These are phyloP conservation scores for Salticus scenicus DNA, from an alignment of 2,888 invertebrate genomes.

Conservation along the genomic window DNA sequence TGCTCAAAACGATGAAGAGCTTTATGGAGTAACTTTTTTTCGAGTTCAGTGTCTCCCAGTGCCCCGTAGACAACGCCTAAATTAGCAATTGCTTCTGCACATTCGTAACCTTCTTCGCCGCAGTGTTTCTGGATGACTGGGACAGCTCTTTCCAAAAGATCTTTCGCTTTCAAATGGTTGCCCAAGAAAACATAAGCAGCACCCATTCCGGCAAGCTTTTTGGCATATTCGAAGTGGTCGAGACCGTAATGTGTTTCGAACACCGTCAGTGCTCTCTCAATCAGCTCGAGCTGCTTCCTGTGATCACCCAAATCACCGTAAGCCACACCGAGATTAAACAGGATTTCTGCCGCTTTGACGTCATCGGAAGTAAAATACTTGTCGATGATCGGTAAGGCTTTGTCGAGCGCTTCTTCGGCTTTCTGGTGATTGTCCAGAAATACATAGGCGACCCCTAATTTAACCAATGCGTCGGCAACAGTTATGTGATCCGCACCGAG, in stretches of 20 bases:
- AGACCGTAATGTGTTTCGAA: slow-evolving; percentile 34
- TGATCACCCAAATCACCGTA: slow-evolving; percentile 49
- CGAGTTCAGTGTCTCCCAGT: slow-evolving; percentile 30
- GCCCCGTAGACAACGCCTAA: slow-evolving; percentile 54
- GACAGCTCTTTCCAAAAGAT: slow-evolving; percentile 32
- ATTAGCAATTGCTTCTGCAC: slow-evolving; percentile 43
- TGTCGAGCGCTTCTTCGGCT: slow-evolving; percentile 24
- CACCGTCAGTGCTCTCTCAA: slow-evolving; percentile 24
- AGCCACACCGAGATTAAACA: slow-evolving; percentile 41
- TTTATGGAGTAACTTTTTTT: slow-evolving; percentile 33
- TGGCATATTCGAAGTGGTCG: slow-evolving; percentile 45
- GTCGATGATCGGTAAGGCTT: slow-evolving; percentile 35
- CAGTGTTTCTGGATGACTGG: slow-evolving; percentile 30
- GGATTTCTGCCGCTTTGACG: slow-evolving; percentile 21
- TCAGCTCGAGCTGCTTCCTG: slow-evolving; percentile 34
- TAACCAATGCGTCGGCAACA: slow-evolving; percentile 35
- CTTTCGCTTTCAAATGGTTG: slow-evolving; percentile 43
- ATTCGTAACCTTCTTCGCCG: slow-evolving; percentile 19
- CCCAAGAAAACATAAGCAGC: slow-evolving; percentile 51
- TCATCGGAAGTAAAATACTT: slow-evolving; percentile 19
- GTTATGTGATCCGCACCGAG: slow-evolving; percentile 3
- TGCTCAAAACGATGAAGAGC: slow-evolving; percentile 35
- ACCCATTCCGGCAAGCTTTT: slow-evolving; percentile 37
- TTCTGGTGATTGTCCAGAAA: slow-evolving; percentile 37
- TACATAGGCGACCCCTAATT: slow-evolving; percentile 31